Base-by-base conservation (phyloP, 2,113 vertebrate genomes). In the Puffinus mauretanicus region DNA sequence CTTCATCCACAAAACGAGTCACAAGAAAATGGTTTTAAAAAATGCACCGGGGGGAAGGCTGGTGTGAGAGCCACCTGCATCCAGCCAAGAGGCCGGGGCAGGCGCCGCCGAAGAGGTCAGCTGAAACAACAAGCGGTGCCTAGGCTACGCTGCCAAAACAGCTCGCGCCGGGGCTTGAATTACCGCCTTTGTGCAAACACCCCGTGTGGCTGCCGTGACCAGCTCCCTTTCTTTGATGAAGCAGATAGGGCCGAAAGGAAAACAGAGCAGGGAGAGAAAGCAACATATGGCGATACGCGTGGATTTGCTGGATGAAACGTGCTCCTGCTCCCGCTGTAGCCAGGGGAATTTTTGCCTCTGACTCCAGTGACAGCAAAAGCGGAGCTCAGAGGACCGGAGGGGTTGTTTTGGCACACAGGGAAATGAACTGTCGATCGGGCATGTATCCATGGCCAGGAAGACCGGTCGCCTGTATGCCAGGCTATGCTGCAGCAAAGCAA, bases 111-210 rank as follows among this genome's bases (percentile, higher is more conserved):
- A 24, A 55, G 95, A 85, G 95, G 95, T 96, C 94, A 90, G 81
- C 94, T 73, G 91, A 61, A 97, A 88, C 81, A 66, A 84, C 65
- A 60, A 80, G 89, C 51, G 19, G 84, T 73, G 86, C 94, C 96
- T 70, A 66, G 91, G 94, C 95, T 84, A 82, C 51, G 11, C 81
- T 95, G 95, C 93, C 93, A 91, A 88, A 88, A 91, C 97, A 95
- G 96, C 95, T 76, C 83, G 7, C 15, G 21, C 91, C 40, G 1
- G 83, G 84, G 77, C 94, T 96, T 93, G 94, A 95, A 38, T 95
- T 94, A 96, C 95, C 4, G 29, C 89, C 95, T 85, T 70, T 97
- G 94, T 91, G 93, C 91, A 96, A 95, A 96, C 96, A 87, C 6
- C 61, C 77, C 2, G 26, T 7, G 5, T 19, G 60, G 84, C 87